Conservation (phyloP, 2,113 vertebrate genomes). For the Dolichotis patagonum region DNA sequence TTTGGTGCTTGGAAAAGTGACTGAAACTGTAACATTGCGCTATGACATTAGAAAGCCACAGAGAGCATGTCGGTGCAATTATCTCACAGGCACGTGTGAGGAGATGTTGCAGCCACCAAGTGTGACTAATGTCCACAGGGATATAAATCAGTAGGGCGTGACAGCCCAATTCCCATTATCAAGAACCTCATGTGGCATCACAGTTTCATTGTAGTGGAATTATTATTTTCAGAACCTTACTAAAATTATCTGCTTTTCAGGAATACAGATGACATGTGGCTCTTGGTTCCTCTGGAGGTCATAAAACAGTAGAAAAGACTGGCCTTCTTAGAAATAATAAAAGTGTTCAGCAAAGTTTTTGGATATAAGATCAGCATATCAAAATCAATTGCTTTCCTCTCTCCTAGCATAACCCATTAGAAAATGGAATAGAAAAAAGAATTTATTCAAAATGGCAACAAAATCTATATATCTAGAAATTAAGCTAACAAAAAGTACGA, state of each 20-base stretch:
- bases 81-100: neutral
- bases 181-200: conserved; percentile 37
- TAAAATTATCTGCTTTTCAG: conserved; percentile 47
- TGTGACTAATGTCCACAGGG: conserved; percentile 28
- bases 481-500: neutral
- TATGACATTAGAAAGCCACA: neutral
- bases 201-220: conserved; percentile 61
- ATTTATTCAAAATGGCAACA: conserved; percentile 42
- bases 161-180: conserved; percentile 34
- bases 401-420: neutral
- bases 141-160: conserved; percentile 60
- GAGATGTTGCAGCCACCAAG: neutral
- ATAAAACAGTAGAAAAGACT: neutral
- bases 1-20: neutral
- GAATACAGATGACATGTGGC: conserved; percentile 37
- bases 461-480: conserved; percentile 23
- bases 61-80: conserved; percentile 21
- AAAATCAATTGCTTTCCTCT: conserved; percentile 29
- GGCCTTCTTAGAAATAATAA: conserved; percentile 11
- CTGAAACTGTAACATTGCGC: neutral
- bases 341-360: neutral
- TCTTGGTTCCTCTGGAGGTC: conserved; percentile 13
- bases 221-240: conserved; percentile 56
- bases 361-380: neutral
- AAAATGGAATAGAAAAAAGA: conserved; percentile 21